Conservation (phyloP, 2,797 vertebrate genomes). For the Hirundo rustica region DNA sequence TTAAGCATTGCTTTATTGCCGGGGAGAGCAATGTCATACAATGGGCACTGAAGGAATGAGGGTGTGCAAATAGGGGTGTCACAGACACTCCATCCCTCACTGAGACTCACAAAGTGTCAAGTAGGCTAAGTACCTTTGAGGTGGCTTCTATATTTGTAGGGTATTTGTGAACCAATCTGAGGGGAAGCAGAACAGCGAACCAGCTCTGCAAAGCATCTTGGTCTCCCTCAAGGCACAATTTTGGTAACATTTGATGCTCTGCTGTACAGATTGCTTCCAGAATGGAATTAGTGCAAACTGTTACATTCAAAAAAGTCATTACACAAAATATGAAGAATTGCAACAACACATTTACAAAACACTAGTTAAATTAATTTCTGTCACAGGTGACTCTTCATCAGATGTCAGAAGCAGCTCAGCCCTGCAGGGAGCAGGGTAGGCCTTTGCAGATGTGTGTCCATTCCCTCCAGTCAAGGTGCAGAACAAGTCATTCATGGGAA, state of each 20-base stretch:
- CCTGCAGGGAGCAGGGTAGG: not conserved
- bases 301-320: not conserved
- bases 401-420: not conserved
- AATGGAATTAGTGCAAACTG: not conserved
- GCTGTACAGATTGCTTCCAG: not conserved
- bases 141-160: not conserved
- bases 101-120: not conserved
- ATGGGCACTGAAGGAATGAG: not conserved
- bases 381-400: not conserved
- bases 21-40: not conserved
- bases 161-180: not conserved
- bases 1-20: not conserved
- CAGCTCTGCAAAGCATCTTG: not conserved
- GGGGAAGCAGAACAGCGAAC: not conserved
- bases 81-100: not conserved
- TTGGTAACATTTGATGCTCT: fast-evolving
- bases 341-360: not conserved
- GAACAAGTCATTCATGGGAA: not conserved
- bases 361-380: not conserved
- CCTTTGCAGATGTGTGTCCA: not conserved
- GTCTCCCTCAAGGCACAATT: fast-evolving
- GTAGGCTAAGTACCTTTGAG: not conserved
- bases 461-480: not conserved
- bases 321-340: not conserved
- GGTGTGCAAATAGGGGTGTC: not conserved